Base-by-base conservation (phyloP, 1,140 invertebrate genomes). In the Drosophila punjabiensis region DNA sequence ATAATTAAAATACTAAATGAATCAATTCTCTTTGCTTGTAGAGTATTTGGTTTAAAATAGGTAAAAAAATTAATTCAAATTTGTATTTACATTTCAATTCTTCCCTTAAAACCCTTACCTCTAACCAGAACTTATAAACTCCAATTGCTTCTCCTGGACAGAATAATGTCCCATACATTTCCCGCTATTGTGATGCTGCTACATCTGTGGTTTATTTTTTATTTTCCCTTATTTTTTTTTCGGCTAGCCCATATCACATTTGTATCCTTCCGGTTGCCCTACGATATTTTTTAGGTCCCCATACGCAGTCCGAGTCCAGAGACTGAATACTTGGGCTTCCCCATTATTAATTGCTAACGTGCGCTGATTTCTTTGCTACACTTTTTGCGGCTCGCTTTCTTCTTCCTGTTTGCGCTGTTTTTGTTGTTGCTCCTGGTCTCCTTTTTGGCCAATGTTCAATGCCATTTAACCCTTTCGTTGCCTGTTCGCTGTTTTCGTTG, bases 261-360 rank as follows among this genome's bases (percentile, higher is more conserved):
- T 55, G 33, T 61, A 47, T 56, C 56, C 43, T 70, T 45, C 41
- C 50, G 35, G 41, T 65, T 59, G 62, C 30, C 37, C 66, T 65
- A 37, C 37, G 37, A 24, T 43, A 24, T 70, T 68, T 65, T 65
- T 48, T 59, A 48, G 71, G 79, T 87, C 83, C 83, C 84, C 35
- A 55, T 82, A 82, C 83, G 83, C 76, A 80, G 73, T 65, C 56
- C 82, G 39, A 33, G 28, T n/a, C 32, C 55, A 50, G 60, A 20
- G 77, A 69, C 66, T 85, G 62, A 80, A 74, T 86, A 82, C 83
- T 87, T 77, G 39, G 39, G 65, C 64, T 61, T 59, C 47, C 60
- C 83, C 83, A 80, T 87, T 87, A 87, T 87, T 87, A 87, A 87
- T 87, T 87, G 83, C 83, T 82, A 87, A 87, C 83, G 83, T 87